Evolutionary conservation across 2,113 vertebrate species (phyloP).

Genomic region (Pelecanus crispus): DNA sequence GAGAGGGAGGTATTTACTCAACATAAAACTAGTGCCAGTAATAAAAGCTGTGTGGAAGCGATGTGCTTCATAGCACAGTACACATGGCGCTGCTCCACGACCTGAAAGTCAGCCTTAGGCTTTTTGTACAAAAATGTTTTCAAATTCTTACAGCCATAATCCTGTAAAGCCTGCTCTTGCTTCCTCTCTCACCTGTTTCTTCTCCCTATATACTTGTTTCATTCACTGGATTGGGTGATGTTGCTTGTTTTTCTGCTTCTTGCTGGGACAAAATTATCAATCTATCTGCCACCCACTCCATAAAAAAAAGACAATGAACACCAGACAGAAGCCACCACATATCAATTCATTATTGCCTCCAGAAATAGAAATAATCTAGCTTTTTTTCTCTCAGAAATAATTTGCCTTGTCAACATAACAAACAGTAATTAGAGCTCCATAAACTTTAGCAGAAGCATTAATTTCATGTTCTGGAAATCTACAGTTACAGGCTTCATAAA

Average conservation of each 20-base stretch:
- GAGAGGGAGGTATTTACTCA: neutral
- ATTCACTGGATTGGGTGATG: neutral
- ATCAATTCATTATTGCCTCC: neutral
- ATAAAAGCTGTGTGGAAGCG: neutral
- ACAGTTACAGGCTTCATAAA: neutral
- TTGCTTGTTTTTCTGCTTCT: neutral
- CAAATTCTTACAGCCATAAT: neutral
- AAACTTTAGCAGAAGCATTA: neutral
- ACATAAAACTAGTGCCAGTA: neutral
- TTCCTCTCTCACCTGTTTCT: neutral
- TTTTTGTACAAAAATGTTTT: neutral
- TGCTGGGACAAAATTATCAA: neutral
- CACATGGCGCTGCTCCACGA: fast-evolving
- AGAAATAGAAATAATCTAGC: neutral
- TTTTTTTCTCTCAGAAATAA: neutral
- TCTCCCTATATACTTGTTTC: neutral
- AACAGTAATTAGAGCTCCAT: neutral
- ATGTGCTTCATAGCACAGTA: neutral
- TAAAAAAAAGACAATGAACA: neutral
- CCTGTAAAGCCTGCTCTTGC: neutral
- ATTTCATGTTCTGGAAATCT: neutral
- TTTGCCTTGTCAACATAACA: neutral
- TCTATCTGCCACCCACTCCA: neutral
- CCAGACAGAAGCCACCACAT: neutral
- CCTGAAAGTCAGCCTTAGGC: neutral